These are phyloP conservation scores for Subacronicta megacephala DNA, from an alignment of 2,888 invertebrate genomes.

Conservation along the genomic window DNA sequence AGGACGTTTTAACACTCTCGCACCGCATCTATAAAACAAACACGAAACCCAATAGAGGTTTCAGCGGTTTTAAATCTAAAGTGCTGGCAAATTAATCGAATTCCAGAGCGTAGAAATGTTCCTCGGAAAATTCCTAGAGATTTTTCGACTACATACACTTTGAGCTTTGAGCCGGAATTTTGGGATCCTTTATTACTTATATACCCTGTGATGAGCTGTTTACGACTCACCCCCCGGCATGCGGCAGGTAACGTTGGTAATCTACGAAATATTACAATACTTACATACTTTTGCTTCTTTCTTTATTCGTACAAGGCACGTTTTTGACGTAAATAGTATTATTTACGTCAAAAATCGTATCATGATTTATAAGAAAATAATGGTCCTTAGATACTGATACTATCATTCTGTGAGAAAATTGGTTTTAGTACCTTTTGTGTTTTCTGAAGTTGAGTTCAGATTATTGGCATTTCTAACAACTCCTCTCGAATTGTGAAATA, in stretches of 20 bases:
- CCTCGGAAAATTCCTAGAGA: conserved; percentile 47
- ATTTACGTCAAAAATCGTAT: not conserved
- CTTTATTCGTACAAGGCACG: conserved; percentile 30
- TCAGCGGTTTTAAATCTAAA: conserved; percentile 47
- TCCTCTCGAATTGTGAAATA: too few relatives aligned
- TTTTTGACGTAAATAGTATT: conserved; percentile 13
- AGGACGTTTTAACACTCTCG: conserved; percentile 15
- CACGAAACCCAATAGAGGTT: conserved; percentile 27
- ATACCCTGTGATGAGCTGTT: conserved; percentile 41
- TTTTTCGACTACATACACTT: conserved; percentile 47
- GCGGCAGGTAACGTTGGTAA: conserved; percentile 37
- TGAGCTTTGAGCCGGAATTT: conserved; percentile 42
- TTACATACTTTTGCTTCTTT: conserved; percentile 36
- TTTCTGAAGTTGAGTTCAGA: too few relatives aligned
- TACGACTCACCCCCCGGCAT: conserved; percentile 32
- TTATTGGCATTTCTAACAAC: too few relatives aligned
- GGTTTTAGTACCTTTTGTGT: conserved; percentile 9
- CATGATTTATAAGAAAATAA: conserved; percentile 10
- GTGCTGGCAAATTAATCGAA: conserved; percentile 59
- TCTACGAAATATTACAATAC: conserved; percentile 41
- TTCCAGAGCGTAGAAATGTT: conserved; percentile 49
- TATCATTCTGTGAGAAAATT: too few relatives aligned
- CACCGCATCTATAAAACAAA: conserved; percentile 39
- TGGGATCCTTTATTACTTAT: conserved; percentile 48
- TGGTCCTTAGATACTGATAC: conserved; percentile 1